Percentiles rank a stretch among this genome's conserved stretches.
Evolutionary conservation across 30 jellyfish, hydroid and myxozoan species (phyloP).

Genomic region (Hydra vulgaris): DNA sequence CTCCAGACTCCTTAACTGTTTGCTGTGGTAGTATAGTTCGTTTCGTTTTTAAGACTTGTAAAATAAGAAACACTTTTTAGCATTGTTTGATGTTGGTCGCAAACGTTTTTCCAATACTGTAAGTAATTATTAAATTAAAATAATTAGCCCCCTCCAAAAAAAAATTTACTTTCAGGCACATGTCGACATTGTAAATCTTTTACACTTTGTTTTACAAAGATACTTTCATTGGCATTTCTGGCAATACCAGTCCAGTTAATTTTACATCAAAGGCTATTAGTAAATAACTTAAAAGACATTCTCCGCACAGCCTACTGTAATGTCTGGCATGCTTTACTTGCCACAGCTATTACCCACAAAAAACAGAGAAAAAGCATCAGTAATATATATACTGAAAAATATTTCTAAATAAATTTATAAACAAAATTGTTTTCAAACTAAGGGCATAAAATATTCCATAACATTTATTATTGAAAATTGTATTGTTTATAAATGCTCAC

Average conservation of each 20-base stretch:
- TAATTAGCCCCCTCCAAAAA: neutral
- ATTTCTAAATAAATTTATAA: neutral
- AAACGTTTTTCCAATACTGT: no score
- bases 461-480: neutral
- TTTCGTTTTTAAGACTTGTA: no score
- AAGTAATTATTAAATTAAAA: neutral
- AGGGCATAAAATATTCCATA: neutral
- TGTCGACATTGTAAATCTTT: neutral
- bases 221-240: neutral
- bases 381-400: neutral
- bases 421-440: neutral
- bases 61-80: no score
- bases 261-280: neutral
- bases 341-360: neutral
- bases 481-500: neutral
- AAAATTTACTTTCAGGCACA: neutral
- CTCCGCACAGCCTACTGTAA: neutral
- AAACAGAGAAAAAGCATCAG: neutral
- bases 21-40: no score
- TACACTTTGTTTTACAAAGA: neutral
- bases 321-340: neutral
- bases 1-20: no score
- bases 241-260: neutral
- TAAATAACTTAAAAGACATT: neutral
- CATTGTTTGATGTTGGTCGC: no score